Percentiles rank a stretch among this genome's conserved stretches.
phyloP scores from a whole-genome alignment of 92 coral and sea anemone genomes.

The Parazoanthus atlanticus region DNA sequence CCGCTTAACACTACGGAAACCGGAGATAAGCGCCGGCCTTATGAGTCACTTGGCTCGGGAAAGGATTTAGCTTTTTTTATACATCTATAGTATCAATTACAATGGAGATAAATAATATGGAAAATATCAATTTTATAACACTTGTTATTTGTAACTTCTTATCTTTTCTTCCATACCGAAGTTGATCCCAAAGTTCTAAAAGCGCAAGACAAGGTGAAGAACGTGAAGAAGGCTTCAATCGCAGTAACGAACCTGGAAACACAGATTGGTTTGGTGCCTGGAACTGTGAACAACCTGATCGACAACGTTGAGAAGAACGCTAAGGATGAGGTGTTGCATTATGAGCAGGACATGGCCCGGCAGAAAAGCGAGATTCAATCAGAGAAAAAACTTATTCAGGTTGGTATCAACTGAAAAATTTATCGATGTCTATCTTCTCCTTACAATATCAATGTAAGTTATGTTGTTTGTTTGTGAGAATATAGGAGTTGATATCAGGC shows the following conservation, averaged over 20 bases:
- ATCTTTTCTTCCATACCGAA: not conserved
- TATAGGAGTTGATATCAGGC: no score
- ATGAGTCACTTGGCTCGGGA: no score
- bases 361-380: slow-evolving; percentile 34
- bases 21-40: no score
- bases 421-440: no score
- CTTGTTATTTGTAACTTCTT: not conserved
- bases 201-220: slow-evolving; percentile 13
- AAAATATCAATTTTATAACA: no score
- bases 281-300: slow-evolving; percentile 30
- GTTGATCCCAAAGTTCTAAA: slow-evolving; percentile 17
- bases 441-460: no score
- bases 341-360: slow-evolving; percentile 27
- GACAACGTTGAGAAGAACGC: slow-evolving; percentile 35
- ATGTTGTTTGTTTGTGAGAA: no score
- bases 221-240: slow-evolving; percentile 37
- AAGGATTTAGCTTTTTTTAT: no score
- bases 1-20: no score
- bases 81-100: no score
- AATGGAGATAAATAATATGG: no score
- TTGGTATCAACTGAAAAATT: not conserved
- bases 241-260: slow-evolving; percentile 28
- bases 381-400: slow-evolving; percentile 48
- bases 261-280: slow-evolving; percentile 31
- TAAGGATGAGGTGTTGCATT: slow-evolving; percentile 15